A percentile compares a stretch with the other conserved stretches of the same genome.
phyloP scores from a whole-genome alignment of 2,888 invertebrate genomes.

The Andrena marginata region DNA sequence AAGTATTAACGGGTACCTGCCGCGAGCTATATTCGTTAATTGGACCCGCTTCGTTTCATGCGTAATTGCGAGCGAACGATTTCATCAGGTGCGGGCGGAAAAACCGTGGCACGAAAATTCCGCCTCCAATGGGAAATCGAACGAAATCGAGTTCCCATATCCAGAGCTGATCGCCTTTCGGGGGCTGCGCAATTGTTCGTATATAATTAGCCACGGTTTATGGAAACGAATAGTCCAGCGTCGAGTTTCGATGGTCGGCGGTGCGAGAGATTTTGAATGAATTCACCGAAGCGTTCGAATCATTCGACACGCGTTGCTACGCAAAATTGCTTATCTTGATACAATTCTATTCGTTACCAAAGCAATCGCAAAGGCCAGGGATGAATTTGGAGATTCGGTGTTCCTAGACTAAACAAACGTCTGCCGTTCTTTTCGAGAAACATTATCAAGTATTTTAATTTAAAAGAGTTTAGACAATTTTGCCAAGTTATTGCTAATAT shows the following conservation, averaged over 20 bases:
- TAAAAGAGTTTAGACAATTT: too few relatives aligned
- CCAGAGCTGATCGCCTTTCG: not conserved
- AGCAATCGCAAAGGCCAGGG: too few relatives aligned
- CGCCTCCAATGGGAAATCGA: slow-evolving; percentile 9
- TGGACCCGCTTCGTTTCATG: slow-evolving; percentile 13
- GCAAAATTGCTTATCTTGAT: not conserved
- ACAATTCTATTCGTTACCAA: too few relatives aligned
- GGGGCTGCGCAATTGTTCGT: not conserved
- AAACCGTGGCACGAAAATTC: slow-evolving; percentile 3
- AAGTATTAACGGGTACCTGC: slow-evolving; percentile 38
- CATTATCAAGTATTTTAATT: too few relatives aligned
- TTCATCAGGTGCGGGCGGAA: not conserved
- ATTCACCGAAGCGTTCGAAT: not conserved
- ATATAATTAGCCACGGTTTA: slow-evolving; percentile 1
- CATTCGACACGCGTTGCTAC: too few relatives aligned
- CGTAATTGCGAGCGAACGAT: slow-evolving; percentile 20
- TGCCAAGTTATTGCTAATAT: too few relatives aligned
- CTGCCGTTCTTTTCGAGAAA: too few relatives aligned
- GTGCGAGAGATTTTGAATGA: not conserved
- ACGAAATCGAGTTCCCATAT: slow-evolving; percentile 1
- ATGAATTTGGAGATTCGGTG: too few relatives aligned
- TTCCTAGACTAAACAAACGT: too few relatives aligned
- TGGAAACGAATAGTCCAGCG: not conserved
- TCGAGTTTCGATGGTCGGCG: not conserved
- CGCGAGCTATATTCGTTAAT: slow-evolving; percentile 15